Base-by-base conservation (phyloP, 2,113 vertebrate genomes). In the Dinomys branickii region DNA sequence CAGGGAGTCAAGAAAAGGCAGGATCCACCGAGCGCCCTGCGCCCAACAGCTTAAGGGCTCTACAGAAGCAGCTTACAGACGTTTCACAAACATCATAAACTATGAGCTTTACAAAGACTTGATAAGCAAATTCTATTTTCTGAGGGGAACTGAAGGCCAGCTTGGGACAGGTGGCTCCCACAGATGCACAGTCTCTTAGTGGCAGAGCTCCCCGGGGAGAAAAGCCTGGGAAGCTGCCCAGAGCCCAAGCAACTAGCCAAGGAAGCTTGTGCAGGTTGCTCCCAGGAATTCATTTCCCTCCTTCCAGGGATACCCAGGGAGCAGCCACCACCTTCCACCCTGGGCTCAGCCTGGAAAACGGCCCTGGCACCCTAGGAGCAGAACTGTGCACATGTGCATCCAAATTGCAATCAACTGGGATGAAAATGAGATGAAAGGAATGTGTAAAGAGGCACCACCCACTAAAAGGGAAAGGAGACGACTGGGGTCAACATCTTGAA, bases 11-110 rank as follows among this genome's bases (percentile, higher is more conserved):
- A 20, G 71, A 16, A 61, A 19, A 86, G n/a, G 65, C 58, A 88
- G 38, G 17, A n/a, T 20, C 50, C 26, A 73, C 11, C 0, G 0
- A 78, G 50, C 11, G 5, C 7, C 8, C 61, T 47, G 14, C 1
- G 30, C 38, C 54, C n/a, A 38, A 73, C 14, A n/a, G 81, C 35
- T 38, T 14, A 35, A 19, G 85, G 14, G 4, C n/a, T 41, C 58
- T 47, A n/a, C 69, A 87, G 71, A 73, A 85, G 35, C 28, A 86
- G 30, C 47, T 47, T 58, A 22, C 0, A 20, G 71, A 73, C 11
- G 50, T 88, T 83, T 71, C 85, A 95, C 95, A 63, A 93, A 30
- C 17, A 77, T n/a, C 59, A 38, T 11, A 17, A 26, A 65, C 44
- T 3, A 7, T 22, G 56, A 41, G 58, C 44, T 88, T 30, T 80